phyloP scores from a whole-genome alignment of 2,888 invertebrate genomes.

The Herminia tarsipennalis region DNA sequence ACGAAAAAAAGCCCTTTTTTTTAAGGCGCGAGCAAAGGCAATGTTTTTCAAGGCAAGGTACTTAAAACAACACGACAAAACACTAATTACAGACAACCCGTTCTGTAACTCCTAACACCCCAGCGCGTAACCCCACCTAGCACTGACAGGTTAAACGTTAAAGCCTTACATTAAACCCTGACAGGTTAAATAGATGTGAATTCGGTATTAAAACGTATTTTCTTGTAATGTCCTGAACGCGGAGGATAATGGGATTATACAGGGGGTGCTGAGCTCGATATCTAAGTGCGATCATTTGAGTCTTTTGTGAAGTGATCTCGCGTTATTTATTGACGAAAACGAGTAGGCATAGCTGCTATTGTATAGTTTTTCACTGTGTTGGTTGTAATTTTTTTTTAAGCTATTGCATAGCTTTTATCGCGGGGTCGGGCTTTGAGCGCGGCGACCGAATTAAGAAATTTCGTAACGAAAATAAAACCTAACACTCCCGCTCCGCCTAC shows the following conservation, averaged over 20 bases:
- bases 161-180: constrained; percentile 27
- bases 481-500: no score
- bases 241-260: constrained; percentile 33
- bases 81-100: background rate
- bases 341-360: background rate
- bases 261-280: constrained; percentile 17
- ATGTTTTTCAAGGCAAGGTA: no score
- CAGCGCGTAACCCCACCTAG: constrained; percentile 7
- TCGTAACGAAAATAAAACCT: no score
- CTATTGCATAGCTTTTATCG: no score
- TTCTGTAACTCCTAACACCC: background rate
- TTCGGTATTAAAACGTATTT: constrained; percentile 49
- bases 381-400: background rate
- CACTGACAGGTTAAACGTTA: no score
- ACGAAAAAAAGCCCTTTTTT: no score
- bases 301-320: constrained; percentile 4
- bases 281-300: constrained; percentile 14
- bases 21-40: no score
- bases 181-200: constrained; percentile 50
- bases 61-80: no score
- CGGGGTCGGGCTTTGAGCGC: no score
- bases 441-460: no score
- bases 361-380: constrained; percentile 5
- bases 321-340: constrained; percentile 14
- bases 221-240: constrained; percentile 41